Percentiles rank a stretch among this genome's conserved stretches.
phyloP scores from a whole-genome alignment of 2,888 invertebrate genomes.

The Ophion costatus region DNA sequence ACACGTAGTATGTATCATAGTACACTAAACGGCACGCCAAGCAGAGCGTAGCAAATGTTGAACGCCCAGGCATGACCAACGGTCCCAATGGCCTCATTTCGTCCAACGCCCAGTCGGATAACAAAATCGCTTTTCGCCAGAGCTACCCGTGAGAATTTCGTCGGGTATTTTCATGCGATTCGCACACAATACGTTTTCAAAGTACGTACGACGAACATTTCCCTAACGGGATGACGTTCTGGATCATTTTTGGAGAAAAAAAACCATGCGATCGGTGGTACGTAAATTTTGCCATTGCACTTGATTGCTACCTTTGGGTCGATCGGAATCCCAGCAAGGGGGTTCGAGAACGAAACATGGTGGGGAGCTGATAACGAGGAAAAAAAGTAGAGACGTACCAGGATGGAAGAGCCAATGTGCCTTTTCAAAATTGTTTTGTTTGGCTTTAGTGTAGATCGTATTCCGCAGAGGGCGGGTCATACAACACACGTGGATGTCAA shows the following conservation, averaged over 20 bases:
- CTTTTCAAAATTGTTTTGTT: too few relatives aligned
- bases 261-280: background rate
- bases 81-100: constrained; percentile 51
- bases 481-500: too few relatives aligned
- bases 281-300: background rate
- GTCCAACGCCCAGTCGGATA: constrained; percentile 41
- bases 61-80: constrained; percentile 25
- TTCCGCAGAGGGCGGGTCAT: too few relatives aligned
- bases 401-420: too few relatives aligned
- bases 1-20: background rate
- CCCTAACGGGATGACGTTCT: background rate
- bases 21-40: constrained; percentile 7
- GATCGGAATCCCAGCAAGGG: too few relatives aligned
- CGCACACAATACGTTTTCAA: background rate
- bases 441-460: too few relatives aligned
- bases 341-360: too few relatives aligned
- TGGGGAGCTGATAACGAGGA: too few relatives aligned
- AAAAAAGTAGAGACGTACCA: too few relatives aligned
- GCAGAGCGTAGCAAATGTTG: constrained; percentile 30
- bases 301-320: background rate
- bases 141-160: constrained; percentile 50
- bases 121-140: constrained; percentile 57
- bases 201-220: background rate
- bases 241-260: background rate
- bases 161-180: constrained; percentile 47